Conservation (phyloP, 2,797 vertebrate genomes). For the Pseudochirops corinnae region DNA sequence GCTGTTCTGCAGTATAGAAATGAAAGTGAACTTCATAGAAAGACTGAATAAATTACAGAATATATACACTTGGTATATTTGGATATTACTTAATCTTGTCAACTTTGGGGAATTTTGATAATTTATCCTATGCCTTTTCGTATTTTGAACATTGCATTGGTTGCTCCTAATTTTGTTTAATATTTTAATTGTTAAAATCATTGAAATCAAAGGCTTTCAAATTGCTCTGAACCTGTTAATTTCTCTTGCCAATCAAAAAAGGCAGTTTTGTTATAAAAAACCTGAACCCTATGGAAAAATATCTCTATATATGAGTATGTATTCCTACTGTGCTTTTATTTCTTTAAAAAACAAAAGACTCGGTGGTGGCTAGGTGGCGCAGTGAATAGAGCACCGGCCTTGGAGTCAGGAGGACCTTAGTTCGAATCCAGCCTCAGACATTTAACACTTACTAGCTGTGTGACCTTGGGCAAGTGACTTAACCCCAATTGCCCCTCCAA, state of each 20-base stretch:
- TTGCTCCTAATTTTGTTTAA: neutral
- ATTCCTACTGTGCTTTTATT: neutral
- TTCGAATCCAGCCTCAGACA: too few relatives aligned
- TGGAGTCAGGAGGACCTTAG: too few relatives aligned
- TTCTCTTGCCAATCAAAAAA: neutral
- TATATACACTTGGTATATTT: neutral
- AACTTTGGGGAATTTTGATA: neutral
- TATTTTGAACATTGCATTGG: neutral
- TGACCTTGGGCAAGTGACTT: too few relatives aligned
- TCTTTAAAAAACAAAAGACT: neutral
- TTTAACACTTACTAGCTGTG: too few relatives aligned
- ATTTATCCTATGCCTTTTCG: neutral
- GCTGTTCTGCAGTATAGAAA: neutral
- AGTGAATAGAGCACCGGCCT: too few relatives aligned
- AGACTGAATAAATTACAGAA: neutral
- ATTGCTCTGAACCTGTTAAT: neutral
- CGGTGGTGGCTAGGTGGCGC: too few relatives aligned
- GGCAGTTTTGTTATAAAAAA: neutral
- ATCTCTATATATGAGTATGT: neutral
- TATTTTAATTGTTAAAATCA: neutral
- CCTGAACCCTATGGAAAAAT: too few relatives aligned
- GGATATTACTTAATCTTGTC: neutral
- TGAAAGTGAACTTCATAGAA: neutral
- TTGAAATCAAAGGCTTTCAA: neutral
- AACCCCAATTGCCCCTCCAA: too few relatives aligned